Evolutionary conservation across 1,140 invertebrate species (phyloP).

Genomic region (Tetragonula clypearis): DNA sequence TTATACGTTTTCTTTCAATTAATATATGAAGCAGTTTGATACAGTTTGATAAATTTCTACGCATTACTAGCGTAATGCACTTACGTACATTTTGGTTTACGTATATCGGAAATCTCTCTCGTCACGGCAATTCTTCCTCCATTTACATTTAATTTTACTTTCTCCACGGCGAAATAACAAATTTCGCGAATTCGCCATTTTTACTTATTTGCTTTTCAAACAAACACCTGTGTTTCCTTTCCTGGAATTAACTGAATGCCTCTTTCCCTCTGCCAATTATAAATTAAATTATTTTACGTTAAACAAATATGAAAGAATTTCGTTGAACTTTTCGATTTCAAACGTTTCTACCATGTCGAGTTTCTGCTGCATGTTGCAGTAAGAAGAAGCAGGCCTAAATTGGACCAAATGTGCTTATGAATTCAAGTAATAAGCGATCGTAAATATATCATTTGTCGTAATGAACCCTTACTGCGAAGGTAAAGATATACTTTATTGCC

Average conservation of each 20-base stretch:
- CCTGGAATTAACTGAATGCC: not conserved
- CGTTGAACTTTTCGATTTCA: not conserved
- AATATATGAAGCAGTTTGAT: not conserved
- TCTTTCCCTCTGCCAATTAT: not conserved
- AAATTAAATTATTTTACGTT: too few relatives aligned
- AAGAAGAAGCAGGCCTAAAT: not conserved
- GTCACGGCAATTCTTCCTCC: not conserved
- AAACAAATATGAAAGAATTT: not conserved
- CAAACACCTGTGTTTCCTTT: too few relatives aligned
- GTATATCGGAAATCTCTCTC: not conserved
- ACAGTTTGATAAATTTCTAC: not conserved
- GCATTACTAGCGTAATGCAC: too few relatives aligned
- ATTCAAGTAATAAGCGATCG: not conserved
- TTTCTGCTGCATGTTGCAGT: too few relatives aligned
- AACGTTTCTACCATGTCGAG: not conserved
- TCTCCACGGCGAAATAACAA: too few relatives aligned
- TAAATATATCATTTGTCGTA: conserved; percentile 11
- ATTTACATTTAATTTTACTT: conserved; percentile 1
- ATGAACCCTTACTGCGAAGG: not conserved
- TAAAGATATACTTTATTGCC: not conserved
- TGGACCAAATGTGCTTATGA: not conserved
- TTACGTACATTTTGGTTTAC: not conserved
- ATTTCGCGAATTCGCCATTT: not conserved
- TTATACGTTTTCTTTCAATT: not conserved
- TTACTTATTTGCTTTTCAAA: not conserved